Conservation (phyloP, 2,888 invertebrate species). For the Dinocampus coccinellae region DNA sequence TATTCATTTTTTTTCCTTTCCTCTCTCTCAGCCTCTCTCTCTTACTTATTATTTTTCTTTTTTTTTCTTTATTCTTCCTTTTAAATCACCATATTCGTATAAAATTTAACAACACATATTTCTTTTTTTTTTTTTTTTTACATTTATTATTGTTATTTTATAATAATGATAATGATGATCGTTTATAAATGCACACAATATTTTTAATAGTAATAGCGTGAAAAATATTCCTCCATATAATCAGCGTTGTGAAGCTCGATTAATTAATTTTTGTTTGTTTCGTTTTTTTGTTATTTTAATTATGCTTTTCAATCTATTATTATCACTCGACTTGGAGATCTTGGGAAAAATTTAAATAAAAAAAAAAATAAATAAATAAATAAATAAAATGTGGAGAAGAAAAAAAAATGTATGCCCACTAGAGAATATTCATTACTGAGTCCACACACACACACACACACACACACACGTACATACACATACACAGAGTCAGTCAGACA, state of each 20-base stretch:
- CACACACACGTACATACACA: too few species aligned
- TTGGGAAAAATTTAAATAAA: neutral
- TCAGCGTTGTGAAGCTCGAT: too few species aligned
- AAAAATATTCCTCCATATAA: neutral
- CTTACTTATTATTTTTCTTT: too few species aligned
- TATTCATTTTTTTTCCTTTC: too few species aligned
- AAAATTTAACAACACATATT: slow-evolving; percentile 13
- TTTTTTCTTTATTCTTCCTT: neutral
- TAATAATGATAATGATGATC: slow-evolving; percentile 1
- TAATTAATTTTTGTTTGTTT: neutral
- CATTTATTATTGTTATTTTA: too few species aligned
- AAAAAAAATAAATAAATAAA: too few species aligned
- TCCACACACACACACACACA: too few species aligned
- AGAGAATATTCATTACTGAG: neutral
- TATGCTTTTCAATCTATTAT: neutral
- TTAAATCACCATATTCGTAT: slow-evolving; percentile 1
- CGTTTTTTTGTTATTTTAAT: neutral
- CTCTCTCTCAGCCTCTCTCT: too few species aligned
- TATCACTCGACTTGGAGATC: neutral
- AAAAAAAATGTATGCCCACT: neutral
- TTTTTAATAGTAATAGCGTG: neutral
- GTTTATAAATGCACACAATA: slow-evolving; percentile 18
- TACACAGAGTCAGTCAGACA: too few species aligned
- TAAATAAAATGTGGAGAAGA: neutral
- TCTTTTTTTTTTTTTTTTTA: neutral